Evolutionary conservation across 2,888 invertebrate species (phyloP), one percentile per base, ranked within the genome.

Genomic region (Cephus runcator): DNA sequence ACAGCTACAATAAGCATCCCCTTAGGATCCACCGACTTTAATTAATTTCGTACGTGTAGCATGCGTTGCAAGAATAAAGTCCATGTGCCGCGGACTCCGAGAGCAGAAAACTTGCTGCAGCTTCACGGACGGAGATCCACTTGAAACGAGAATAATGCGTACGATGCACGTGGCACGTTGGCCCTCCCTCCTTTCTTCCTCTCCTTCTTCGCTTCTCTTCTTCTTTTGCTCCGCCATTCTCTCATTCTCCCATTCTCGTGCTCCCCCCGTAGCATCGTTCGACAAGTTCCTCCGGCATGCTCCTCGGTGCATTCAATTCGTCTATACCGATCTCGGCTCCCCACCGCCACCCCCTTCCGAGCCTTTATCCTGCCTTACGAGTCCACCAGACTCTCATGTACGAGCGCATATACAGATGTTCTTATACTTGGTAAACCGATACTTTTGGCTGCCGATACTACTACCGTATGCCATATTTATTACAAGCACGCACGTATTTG

Each of bases 41-140:
- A 91, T 91, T 90, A 90, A 90, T 90, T 89, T 88, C 89, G 82
- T 88, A 88, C 89, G 85, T 85, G 85, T 83, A 82, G 84, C 83
- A 81, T 84, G 85, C 82, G 81, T 77, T 77, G 81, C 84, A 81
- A 84, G 84, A 85, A 87, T 82, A 82, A 83, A 86, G 86, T 87
- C 86, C 86, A 85, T 81, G 82, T 56, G 82, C 81, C 79, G 78
- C 74, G 80, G 30, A 34, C 36, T 69, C 12, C 69, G 71, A 56
- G 56, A 31, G 74, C 34, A 34, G 74, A 74, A 35, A 74, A 31
- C 74, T 35, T 34, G 74, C 74, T 15, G 36, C 36, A 74, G 35
- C n/a, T 56, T 15, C 68, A 30, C 34, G 75, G 40, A 56, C 76
- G 76, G 73, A 80, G 82, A 82, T 84, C 85, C 84, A 89, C 89